These are phyloP conservation scores for Hypotaenidia philippensis DNA, from an alignment of 2,797 vertebrate species.

Conservation along the genomic window DNA sequence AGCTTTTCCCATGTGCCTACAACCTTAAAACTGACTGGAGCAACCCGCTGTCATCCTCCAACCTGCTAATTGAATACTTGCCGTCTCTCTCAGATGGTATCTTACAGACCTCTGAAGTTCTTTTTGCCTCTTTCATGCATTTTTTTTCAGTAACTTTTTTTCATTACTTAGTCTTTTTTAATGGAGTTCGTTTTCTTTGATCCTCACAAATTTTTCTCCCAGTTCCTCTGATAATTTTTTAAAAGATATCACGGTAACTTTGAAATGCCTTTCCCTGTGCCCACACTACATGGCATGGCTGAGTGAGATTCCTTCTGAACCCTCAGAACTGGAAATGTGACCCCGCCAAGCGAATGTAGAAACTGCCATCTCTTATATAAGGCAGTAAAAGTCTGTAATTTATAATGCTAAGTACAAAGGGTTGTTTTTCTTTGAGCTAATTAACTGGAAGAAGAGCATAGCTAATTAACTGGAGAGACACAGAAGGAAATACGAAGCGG, in stretches of 20 bases:
- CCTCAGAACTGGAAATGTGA: slow-evolving; percentile 54
- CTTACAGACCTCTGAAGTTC: background rate
- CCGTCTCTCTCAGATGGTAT: background rate
- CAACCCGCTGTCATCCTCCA: background rate
- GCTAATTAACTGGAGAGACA: slow-evolving; percentile 62
- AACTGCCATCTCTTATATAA: background rate
- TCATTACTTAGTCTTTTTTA: slow-evolving; percentile 56
- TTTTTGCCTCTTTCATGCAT: background rate
- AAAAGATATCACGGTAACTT: slow-evolving; percentile 10
- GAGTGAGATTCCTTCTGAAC: background rate
- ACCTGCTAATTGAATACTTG: background rate
- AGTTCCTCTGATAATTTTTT: slow-evolving; percentile 41
- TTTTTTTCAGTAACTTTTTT: slow-evolving; percentile 38
- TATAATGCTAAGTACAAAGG: slow-evolving; percentile 58
- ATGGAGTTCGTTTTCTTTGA: slow-evolving; percentile 40
- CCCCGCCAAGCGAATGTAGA: slow-evolving; percentile 19
- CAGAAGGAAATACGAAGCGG: slow-evolving; percentile 12
- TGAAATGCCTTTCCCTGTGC: background rate
- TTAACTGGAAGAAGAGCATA: slow-evolving; percentile 56
- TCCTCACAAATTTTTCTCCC: slow-evolving; percentile 22
- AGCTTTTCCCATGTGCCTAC: background rate
- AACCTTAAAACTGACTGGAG: background rate
- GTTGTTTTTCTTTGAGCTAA: slow-evolving; percentile 64
- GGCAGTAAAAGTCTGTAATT: slow-evolving; percentile 35
- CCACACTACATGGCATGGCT: background rate